Percentiles rank a stretch among this genome's conserved stretches.
phyloP scores from a whole-genome alignment of 2,797 vertebrate genomes.

The Aeoliscus strigatus region DNA sequence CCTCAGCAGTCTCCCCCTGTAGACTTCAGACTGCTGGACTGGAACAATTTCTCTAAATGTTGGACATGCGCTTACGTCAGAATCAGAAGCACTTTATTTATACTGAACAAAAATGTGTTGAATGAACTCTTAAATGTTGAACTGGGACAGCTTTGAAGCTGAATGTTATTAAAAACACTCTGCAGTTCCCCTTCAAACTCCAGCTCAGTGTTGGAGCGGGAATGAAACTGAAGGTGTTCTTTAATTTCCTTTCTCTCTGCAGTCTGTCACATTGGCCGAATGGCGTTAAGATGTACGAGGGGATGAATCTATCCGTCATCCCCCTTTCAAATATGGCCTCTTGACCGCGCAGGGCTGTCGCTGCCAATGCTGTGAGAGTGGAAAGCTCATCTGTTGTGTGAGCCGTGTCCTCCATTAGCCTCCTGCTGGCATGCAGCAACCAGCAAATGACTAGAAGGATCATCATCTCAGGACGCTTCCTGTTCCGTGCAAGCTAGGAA shows the following conservation, averaged over 20 bases:
- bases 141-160: too few relatives aligned
- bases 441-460: slow-evolving; percentile 44
- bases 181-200: too few relatives aligned
- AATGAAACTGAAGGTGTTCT: slow-evolving; percentile 28
- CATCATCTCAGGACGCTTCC: slow-evolving; percentile 42
- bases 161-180: too few relatives aligned
- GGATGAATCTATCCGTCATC: slow-evolving; percentile 16
- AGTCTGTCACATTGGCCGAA: too few relatives aligned
- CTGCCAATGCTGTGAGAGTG: slow-evolving; percentile 10
- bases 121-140: too few relatives aligned
- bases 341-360: slow-evolving; percentile 34
- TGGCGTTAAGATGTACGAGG: slow-evolving; percentile 11
- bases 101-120: too few relatives aligned
- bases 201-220: too few relatives aligned
- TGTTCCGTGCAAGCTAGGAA: slow-evolving; percentile 25
- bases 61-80: too few relatives aligned
- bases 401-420: slow-evolving; percentile 41
- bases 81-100: too few relatives aligned
- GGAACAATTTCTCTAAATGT: too few relatives aligned
- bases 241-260: slow-evolving; percentile 11
- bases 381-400: slow-evolving; percentile 24
- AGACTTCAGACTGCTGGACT: too few relatives aligned
- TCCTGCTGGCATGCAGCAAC: slow-evolving; percentile 34
- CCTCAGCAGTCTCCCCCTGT: too few relatives aligned
- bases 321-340: slow-evolving; percentile 19